These are phyloP conservation scores for Tokudaia muenninki DNA, from an alignment of 2,797 vertebrate genomes.

Conservation along the genomic window DNA sequence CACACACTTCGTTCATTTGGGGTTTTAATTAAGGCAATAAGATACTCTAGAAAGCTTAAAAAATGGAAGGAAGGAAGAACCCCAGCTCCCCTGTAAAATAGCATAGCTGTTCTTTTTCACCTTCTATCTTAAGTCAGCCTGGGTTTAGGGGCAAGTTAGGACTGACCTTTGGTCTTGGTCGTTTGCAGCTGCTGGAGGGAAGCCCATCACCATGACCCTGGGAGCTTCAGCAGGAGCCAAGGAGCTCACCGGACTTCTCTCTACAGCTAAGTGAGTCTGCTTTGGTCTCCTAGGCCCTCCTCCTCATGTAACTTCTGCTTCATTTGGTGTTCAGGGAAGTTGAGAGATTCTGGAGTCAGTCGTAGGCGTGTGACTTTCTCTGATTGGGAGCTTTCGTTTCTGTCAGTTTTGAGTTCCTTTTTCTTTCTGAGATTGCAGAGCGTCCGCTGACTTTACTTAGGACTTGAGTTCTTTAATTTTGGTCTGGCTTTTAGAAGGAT, in stretches of 20 bases:
- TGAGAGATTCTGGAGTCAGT: background rate
- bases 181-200: constrained; percentile 88
- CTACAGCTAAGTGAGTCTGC: constrained; percentile 92
- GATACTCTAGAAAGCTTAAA: constrained; percentile 35
- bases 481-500: constrained; percentile 12
- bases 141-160: background rate
- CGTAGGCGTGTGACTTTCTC: background rate
- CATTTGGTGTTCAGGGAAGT: background rate
- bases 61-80: background rate
- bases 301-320: background rate
- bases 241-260: constrained; percentile 94
- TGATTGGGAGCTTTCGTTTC: background rate
- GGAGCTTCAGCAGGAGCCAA: constrained; percentile 90
- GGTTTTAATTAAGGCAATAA: constrained; percentile 41
- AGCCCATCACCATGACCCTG: constrained; percentile 90
- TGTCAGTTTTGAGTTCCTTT: constrained; percentile 38
- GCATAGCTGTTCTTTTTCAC: background rate
- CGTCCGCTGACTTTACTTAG: background rate
- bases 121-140: background rate
- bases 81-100: background rate
- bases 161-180: constrained; percentile 55
- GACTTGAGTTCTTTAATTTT: background rate
- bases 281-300: background rate
- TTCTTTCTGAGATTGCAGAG: background rate
- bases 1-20: background rate